Base-by-base conservation (phyloP, 1,140 invertebrate species). In the Camponotus vicinus region DNA sequence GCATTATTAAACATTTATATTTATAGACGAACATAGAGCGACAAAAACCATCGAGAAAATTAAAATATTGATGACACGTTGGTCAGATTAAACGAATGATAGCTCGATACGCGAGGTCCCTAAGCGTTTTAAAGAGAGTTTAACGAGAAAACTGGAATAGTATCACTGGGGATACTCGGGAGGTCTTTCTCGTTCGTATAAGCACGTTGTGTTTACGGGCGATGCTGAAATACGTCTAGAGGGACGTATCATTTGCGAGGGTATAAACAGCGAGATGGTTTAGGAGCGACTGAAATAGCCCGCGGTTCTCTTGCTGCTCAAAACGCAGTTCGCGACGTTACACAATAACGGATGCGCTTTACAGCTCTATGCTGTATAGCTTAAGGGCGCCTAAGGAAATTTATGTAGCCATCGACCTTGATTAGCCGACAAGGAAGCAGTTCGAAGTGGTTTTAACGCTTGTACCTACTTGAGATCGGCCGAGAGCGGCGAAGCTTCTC, bases 391-490 rank as follows among this genome's bases (percentile, higher is more conserved):
- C 61, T 87, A 85, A 80, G 77, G 64, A 83, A 86, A 71, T 90
- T 87, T 88, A 86, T 61, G 70, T 73, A 71, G 40, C 69, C 61
- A 88, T 88, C 78, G 61, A 82, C 86, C 86, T 88, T 90, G 87
- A 90, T 90, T 37, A 79, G 61, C 37, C 40, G 21, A 42, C 52
- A 27, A 40, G 67, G 27, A 73, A 61, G 18, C 34, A 86, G 79
- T 66, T 79, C 63, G 18, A 75, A 80, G 63, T 80, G 77, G 18
- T 86, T 67, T 64, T 67, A 69, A 76, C 59, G 78, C 64, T 77
- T 73, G 27, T 76, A 70, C 37, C 82, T 75, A 49, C 63, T n/a
- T 63, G 82, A 83, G 84, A 76, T 89, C 88, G 71, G 45, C 75
- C 15, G 1, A 27, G 27, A 27, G 27, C 40, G 45, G 13, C 34